phyloP scores from a whole-genome alignment of 1,140 invertebrate species.

The Pararge aegeria region DNA sequence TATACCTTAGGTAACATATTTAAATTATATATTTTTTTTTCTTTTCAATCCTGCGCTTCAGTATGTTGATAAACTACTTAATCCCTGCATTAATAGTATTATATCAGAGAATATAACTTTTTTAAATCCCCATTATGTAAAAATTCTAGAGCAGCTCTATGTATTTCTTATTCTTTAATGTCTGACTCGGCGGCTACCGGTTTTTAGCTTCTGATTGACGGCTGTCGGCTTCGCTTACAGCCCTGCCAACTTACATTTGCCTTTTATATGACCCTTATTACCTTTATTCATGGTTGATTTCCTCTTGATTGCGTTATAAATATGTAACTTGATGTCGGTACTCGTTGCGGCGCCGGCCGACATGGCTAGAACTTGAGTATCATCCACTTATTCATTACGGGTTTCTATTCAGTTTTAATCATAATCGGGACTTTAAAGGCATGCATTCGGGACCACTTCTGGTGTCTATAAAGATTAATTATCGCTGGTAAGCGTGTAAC shows the following conservation, averaged over 20 bases:
- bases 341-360: constrained; percentile 69
- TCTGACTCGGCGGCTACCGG: constrained; percentile 72
- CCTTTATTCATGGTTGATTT: constrained; percentile 33
- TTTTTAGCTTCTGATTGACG: constrained; percentile 78
- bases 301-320: constrained; percentile 20
- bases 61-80: too few relatives aligned
- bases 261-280: constrained; percentile 20
- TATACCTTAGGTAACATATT: too few relatives aligned
- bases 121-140: too few relatives aligned
- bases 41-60: too few relatives aligned
- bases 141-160: constrained; percentile 11
- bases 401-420: constrained; percentile 70
- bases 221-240: constrained; percentile 72
- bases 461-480: constrained; percentile 20
- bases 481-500: constrained; percentile 7
- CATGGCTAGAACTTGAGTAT: constrained; percentile 72
- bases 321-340: constrained; percentile 40
- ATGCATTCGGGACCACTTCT: constrained; percentile 19
- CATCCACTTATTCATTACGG: constrained; percentile 74
- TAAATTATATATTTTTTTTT: too few relatives aligned
- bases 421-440: constrained; percentile 48
- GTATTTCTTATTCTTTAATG: constrained; percentile 62
- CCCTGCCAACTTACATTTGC: constrained; percentile 41
- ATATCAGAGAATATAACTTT: too few relatives aligned
- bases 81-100: too few relatives aligned